Base-by-base conservation (phyloP, 53 echinoderm and acorn worm genomes). In the Echinometra lucunter region DNA sequence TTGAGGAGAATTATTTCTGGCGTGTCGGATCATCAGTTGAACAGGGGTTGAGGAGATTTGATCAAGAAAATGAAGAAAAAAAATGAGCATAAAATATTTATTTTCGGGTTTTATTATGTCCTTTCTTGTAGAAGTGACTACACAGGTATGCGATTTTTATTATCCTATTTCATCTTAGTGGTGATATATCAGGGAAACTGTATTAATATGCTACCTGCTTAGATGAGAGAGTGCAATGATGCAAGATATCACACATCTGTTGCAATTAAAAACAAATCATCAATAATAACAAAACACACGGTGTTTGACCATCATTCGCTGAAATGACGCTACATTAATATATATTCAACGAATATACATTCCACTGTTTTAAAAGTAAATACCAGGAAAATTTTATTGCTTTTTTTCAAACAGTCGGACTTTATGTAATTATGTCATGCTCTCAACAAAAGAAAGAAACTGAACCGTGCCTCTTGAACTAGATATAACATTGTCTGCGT, bases 401-500 rank as follows among this genome's bases (percentile, higher is more conserved):
- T 19, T 78, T 18, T 12, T 21, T 4, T 6, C 18, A 78, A 78
- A 69, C 69, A 69, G 42, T 78, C 42, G 42, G 42, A 78, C 23
- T 63, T 63, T 18, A 63, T 78, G 78, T 78, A 18, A 40, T 63
- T 18, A 63, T 78, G 78, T 78, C 38, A 40, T 21, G 78, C 42
- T 42, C 78, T 42, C 6, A 18, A 38, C 78, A 78, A 78, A n/a
- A 78, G 78, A 78, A 8, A 49, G 18, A 47, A 15, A 85, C 49
- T 85, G 85, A 45, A 85, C 85, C 49, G 6, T 85, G 85, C 25
- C 85, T 85, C 37, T 13, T 58, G n/a, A 90, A 91, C 45, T 91
- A 45, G 47, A 66, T 66, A 91, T 91, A n/a, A 69, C 90, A 90
- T 91, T 91, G 91, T 91, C 91, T 91, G 91, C 91, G 91, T 91